These are phyloP conservation scores for Thecophora atra DNA, from an alignment of 2,888 invertebrate species.

Conservation along the genomic window DNA sequence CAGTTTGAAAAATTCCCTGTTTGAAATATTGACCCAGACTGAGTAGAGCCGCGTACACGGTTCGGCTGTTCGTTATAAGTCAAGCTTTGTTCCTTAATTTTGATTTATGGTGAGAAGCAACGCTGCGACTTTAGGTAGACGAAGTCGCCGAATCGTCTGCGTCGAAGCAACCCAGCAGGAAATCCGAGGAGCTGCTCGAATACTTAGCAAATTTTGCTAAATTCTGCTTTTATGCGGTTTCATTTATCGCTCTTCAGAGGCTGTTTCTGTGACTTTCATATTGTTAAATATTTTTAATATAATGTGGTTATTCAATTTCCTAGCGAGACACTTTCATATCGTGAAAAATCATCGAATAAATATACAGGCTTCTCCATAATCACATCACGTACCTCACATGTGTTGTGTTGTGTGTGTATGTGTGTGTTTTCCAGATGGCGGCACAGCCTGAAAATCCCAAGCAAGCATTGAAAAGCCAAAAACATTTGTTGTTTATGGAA, in stretches of 20 bases:
- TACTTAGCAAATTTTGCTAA: too few species aligned
- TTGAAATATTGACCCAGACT: constrained; percentile 15
- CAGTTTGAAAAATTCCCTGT: neutral
- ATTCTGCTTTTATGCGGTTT: too few species aligned
- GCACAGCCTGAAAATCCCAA: constrained; percentile 10
- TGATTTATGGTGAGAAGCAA: constrained; percentile 56
- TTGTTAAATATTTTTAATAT: too few species aligned
- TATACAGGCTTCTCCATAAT: too few species aligned
- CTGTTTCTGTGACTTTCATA: too few species aligned
- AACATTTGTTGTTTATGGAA: constrained; percentile 36
- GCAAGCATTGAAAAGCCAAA: neutral
- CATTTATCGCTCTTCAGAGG: too few species aligned
- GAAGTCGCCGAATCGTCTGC: constrained; percentile 16
- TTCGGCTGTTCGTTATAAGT: constrained; percentile 21
- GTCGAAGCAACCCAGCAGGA: constrained; percentile 23
- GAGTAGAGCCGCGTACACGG: constrained; percentile 6
- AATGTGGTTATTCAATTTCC: neutral
- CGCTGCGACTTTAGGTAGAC: constrained; percentile 37
- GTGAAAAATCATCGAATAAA: neutral
- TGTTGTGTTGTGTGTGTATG: neutral
- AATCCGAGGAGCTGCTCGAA: constrained; percentile 5
- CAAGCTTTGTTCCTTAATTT: constrained; percentile 25
- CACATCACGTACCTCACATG: neutral
- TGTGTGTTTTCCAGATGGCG: constrained; percentile 18
- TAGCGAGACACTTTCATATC: neutral